phyloP scores from a whole-genome alignment of 1,140 invertebrate species.

The Danaus melanippus region DNA sequence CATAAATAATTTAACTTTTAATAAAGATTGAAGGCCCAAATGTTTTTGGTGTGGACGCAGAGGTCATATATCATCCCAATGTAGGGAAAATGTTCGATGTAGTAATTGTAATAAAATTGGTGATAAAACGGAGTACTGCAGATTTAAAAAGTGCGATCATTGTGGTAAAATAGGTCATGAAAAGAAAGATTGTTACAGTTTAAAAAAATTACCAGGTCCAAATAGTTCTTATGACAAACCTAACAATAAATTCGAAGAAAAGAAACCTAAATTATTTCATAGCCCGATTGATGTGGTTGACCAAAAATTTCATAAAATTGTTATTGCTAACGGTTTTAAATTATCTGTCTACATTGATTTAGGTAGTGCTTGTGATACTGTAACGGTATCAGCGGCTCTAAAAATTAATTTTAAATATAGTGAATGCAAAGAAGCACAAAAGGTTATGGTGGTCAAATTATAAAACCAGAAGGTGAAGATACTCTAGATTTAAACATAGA shows the following conservation, averaged over 20 bases:
- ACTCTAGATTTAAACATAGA: neutral
- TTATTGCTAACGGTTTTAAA: conserved; percentile 7
- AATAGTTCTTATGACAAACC: too few species aligned
- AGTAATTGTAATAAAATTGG: too few species aligned
- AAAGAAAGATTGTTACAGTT: too few species aligned
- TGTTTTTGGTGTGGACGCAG: too few species aligned
- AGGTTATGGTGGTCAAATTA: conserved; percentile 11
- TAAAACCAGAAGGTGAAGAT: conserved; percentile 9
- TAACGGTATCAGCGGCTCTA: conserved; percentile 5
- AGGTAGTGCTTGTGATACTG: conserved; percentile 11
- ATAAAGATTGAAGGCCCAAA: too few species aligned
- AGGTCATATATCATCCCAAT: too few species aligned
- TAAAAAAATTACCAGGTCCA: too few species aligned
- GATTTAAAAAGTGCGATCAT: too few species aligned
- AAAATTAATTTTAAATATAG: conserved; percentile 7
- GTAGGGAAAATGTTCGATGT: neutral
- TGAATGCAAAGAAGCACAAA: conserved; percentile 11
- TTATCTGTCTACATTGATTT: conserved; percentile 9
- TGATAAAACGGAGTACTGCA: too few species aligned
- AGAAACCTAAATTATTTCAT: neutral
- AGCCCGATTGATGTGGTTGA: too few species aligned
- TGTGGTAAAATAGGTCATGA: neutral
- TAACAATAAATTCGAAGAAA: too few species aligned
- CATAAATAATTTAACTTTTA: too few species aligned
- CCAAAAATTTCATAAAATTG: neutral